phyloP scores from a whole-genome alignment of 2,113 vertebrate species.

The Amazona vittata region DNA sequence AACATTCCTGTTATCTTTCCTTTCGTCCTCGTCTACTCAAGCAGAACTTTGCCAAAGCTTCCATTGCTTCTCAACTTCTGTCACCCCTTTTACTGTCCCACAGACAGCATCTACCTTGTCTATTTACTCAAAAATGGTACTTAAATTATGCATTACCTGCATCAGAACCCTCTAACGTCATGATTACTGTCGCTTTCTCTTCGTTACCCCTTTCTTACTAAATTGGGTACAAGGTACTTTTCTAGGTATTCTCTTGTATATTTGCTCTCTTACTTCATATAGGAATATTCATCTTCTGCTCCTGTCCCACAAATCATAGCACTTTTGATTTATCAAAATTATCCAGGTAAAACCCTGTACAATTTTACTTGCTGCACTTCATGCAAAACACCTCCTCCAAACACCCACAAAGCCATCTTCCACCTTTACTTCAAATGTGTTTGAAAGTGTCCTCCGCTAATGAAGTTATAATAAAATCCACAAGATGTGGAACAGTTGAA shows the following conservation, averaged over 20 bases:
- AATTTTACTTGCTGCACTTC: background rate
- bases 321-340: background rate
- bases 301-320: background rate
- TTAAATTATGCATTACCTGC: background rate
- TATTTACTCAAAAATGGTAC: background rate
- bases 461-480: background rate
- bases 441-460: background rate
- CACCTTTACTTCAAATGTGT: background rate
- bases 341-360: background rate
- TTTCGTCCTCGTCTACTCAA: background rate
- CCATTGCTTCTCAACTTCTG: background rate
- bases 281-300: background rate
- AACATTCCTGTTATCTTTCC: background rate
- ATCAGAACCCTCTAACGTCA: background rate
- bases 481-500: background rate
- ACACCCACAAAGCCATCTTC: background rate
- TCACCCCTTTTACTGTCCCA: background rate
- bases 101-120: background rate
- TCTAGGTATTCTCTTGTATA: background rate
- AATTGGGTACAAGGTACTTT: background rate
- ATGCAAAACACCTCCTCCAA: background rate
- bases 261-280: background rate
- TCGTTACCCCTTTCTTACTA: background rate
- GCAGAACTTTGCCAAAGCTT: constrained; percentile 4
- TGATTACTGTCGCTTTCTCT: background rate